Evolutionary conservation across 2,113 vertebrate genomes (phyloP).

Genomic region (Heloderma charlesbogerti): DNA sequence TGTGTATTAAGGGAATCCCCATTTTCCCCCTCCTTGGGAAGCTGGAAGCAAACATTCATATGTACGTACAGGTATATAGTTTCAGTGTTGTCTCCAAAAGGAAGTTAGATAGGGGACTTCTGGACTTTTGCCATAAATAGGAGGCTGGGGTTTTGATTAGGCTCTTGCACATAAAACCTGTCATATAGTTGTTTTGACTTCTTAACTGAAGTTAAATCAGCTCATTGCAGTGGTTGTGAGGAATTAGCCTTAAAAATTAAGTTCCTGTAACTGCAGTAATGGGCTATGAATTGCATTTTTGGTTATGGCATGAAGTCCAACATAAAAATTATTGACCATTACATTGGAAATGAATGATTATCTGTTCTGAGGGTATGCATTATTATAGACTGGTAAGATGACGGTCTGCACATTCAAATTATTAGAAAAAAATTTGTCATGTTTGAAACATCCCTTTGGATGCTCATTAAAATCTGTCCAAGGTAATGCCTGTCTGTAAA

Average conservation of each 20-base stretch:
- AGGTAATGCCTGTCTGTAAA: neutral
- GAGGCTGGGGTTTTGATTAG: neutral
- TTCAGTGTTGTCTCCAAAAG: no score
- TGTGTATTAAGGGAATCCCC: no score
- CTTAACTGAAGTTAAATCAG: neutral
- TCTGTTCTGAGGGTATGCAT: neutral
- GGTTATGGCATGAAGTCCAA: neutral
- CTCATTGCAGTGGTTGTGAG: neutral
- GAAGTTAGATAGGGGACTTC: no score
- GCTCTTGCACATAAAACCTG: neutral
- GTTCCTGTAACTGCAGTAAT: neutral
- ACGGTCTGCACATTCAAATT: neutral
- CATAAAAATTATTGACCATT: neutral
- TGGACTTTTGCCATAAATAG: no score
- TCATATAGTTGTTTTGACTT: neutral
- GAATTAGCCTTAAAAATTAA: neutral
- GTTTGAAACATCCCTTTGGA: neutral
- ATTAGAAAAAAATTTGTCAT: neutral
- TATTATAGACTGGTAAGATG: neutral
- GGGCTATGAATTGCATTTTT: neutral
- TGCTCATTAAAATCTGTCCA: neutral
- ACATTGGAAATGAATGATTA: neutral
- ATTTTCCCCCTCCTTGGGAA: no score
- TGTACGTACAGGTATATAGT: no score
- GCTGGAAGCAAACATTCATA: no score